A percentile compares a stretch with the other conserved stretches of the same genome.
Evolutionary conservation across 2,113 vertebrate genomes (phyloP).

Genomic region (Catharus fuscescens): DNA sequence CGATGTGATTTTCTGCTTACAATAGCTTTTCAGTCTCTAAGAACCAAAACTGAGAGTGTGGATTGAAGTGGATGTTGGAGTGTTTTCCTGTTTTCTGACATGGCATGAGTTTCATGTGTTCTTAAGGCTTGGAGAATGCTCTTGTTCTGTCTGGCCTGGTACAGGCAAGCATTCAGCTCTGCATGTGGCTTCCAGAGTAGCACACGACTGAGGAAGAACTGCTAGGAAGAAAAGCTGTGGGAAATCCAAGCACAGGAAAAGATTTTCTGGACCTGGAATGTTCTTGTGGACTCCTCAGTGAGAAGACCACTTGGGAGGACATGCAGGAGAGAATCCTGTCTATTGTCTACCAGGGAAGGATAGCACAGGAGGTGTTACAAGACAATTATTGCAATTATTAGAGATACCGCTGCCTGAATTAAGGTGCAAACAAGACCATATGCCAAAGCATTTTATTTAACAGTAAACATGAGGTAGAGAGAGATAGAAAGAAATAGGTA

Average conservation of each 20-base stretch:
- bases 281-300: neutral
- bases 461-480: neutral
- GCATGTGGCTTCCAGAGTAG: neutral
- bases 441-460: neutral
- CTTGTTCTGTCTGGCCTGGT: neutral
- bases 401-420: neutral
- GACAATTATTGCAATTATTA: neutral
- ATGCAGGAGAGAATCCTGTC: neutral
- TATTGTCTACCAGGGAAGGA: neutral
- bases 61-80: neutral
- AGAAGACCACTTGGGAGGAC: neutral
- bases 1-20: conserved; percentile 1
- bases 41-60: neutral
- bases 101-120: neutral
- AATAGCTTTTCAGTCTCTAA: neutral
- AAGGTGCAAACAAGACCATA: neutral
- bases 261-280: neutral
- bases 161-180: neutral
- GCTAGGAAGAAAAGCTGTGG: neutral
- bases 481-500: neutral
- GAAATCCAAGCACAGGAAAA: neutral
- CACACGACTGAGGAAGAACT: neutral
- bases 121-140: neutral
- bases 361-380: neutral
- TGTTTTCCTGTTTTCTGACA: neutral